Conservation (phyloP, 2,797 vertebrate species). For the Silurus lanzhouensis region DNA sequence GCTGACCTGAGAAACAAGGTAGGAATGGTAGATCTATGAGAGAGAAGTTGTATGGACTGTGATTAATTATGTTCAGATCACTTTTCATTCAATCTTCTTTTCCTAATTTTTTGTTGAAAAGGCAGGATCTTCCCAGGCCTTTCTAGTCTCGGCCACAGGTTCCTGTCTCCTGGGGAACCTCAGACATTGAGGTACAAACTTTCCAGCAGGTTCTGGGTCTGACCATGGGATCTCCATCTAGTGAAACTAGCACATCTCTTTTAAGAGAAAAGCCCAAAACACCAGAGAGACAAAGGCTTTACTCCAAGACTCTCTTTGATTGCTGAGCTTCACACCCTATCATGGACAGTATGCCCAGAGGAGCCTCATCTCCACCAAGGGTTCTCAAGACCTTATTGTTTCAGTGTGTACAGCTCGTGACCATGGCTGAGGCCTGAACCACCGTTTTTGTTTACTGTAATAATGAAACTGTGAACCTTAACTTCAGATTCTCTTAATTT, state of each 20-base stretch:
- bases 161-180: not conserved
- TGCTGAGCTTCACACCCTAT: not conserved
- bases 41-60: not conserved
- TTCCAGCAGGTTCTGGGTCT: not conserved
- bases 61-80: not conserved
- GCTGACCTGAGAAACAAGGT: not conserved
- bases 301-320: not conserved
- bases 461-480: too few relatives aligned
- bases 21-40: not conserved
- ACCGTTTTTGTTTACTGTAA: not conserved
- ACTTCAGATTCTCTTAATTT: not conserved
- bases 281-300: not conserved
- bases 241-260: not conserved
- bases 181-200: not conserved
- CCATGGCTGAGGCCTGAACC: not conserved
- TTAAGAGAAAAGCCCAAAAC: not conserved
- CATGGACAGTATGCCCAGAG: slow-evolving; percentile 3
- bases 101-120: not conserved
- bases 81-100: not conserved
- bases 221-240: not conserved
- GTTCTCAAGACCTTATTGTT: not conserved
- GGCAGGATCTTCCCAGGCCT: too few relatives aligned
- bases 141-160: not conserved
- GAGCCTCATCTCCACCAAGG: not conserved
- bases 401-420: not conserved